Evolutionary conservation across 1,140 invertebrate genomes (phyloP), one percentile per base, ranked within the genome.

Genomic region (Amyelois transitella): DNA sequence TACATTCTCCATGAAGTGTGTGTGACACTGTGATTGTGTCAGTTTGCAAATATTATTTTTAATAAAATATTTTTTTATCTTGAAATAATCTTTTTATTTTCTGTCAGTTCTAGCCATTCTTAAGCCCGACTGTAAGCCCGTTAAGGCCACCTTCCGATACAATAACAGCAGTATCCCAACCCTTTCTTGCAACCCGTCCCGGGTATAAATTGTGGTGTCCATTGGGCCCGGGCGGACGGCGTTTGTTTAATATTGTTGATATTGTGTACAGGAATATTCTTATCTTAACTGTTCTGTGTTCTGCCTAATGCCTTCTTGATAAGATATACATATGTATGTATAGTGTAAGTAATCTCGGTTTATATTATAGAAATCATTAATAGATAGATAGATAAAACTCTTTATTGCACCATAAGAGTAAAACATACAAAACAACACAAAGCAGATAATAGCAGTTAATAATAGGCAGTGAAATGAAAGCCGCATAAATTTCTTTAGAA

Each of bases 131-230:
- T 64, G 57, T 73, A 74, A 73, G 74, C 64, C 75, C 72, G 77
- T 85, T 83, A 82, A 82, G 81, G 61, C 80, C 62, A 83, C 83
- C 81, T 86, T 83, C 78, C 77, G 74, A 86, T 86, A 86, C 83
- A 86, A 86, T 86, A 86, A 85, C 83, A 81, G 68, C 68, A 56
- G 66, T 64, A 64, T 67, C 69, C 59, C 70, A 69, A 83, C 82
- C 79, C 80, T 86, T 82, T 78, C 78, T 76, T 72, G 25, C 18
- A 25, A 38, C 10, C 49, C 55, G 64, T 60, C 60, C 58, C 66
- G 68, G 59, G 80, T 79, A 77, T 81, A 81, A 84, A 81, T 84
- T 84, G 81, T 72, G 76, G 76, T 82, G 81, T 83, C 81, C 81
- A 66, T 75, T 72, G 68, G 68, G 62, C 66, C 70, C 63, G 55